phyloP scores from a whole-genome alignment of 2,797 vertebrate genomes.

The Ctenopoma multispine region DNA sequence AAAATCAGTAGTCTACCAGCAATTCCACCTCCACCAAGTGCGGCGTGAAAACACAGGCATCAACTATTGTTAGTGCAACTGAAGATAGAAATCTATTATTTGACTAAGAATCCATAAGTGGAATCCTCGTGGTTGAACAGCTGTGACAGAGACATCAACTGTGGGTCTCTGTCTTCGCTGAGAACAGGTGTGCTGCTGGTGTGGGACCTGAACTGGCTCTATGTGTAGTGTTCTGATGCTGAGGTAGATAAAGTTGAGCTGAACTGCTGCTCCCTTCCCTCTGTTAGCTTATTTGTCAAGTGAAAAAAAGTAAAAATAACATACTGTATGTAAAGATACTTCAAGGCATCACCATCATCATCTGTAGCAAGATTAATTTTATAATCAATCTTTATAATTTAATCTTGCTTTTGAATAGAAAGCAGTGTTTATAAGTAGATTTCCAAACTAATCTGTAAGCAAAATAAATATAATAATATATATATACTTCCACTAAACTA shows the following conservation, averaged over 20 bases:
- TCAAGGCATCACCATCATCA: background rate
- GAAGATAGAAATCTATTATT: slow-evolving; percentile 17
- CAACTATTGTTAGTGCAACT: slow-evolving; percentile 1
- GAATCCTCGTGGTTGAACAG: slow-evolving; percentile 13
- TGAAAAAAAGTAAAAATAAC: background rate
- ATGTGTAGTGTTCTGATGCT: slow-evolving; percentile 2
- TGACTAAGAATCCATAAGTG: background rate
- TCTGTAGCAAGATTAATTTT: background rate
- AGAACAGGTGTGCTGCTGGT: slow-evolving; percentile 16
- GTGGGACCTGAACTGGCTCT: slow-evolving; percentile 11
- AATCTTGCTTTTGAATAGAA: background rate
- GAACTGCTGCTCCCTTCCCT: slow-evolving; percentile 10
- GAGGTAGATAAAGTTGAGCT: background rate
- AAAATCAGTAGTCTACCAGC: slow-evolving; percentile 12
- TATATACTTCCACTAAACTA: too few species aligned
- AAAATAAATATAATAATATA: background rate
- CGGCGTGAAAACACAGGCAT: slow-evolving; percentile 10
- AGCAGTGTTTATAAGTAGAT: background rate
- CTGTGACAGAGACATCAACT: slow-evolving; percentile 33
- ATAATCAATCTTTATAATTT: too few species aligned
- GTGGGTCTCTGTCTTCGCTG: background rate
- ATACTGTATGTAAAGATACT: background rate
- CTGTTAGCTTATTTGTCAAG: background rate
- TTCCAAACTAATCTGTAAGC: background rate
- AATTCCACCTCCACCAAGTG: slow-evolving; percentile 2